Evolutionary conservation across 2,888 invertebrate species (phyloP).

Genomic region (Epiblema foenella): DNA sequence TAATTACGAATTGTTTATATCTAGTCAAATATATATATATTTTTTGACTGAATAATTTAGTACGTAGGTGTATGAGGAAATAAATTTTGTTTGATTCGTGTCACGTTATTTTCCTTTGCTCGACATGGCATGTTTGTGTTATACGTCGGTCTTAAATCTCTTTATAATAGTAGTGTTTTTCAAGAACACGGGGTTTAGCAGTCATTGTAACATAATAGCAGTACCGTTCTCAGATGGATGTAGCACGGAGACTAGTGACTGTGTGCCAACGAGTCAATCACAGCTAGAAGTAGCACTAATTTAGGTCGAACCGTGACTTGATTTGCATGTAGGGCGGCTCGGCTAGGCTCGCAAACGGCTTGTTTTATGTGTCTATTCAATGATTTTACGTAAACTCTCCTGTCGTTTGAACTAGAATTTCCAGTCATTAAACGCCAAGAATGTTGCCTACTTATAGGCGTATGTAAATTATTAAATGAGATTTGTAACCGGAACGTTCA

Average conservation of each 20-base stretch:
- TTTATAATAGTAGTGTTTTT: slow-evolving; percentile 77
- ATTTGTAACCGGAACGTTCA: slow-evolving; percentile 23
- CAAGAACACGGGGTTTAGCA: slow-evolving; percentile 62
- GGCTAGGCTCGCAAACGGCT: slow-evolving; percentile 61
- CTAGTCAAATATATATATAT: neutral
- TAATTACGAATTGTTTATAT: neutral
- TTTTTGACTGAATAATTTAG: slow-evolving; percentile 1
- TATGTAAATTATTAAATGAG: slow-evolving; percentile 43
- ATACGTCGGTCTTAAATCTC: slow-evolving; percentile 73
- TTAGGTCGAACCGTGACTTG: slow-evolving; percentile 79
- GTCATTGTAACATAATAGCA: slow-evolving; percentile 71
- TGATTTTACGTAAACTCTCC: slow-evolving; percentile 65
- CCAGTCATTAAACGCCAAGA: slow-evolving; percentile 58
- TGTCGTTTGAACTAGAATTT: slow-evolving; percentile 55
- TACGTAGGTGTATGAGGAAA: slow-evolving; percentile 29
- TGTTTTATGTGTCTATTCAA: slow-evolving; percentile 70
- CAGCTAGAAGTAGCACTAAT: slow-evolving; percentile 69
- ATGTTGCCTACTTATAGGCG: slow-evolving; percentile 52
- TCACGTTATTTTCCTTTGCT: slow-evolving; percentile 59
- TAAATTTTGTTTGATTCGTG: slow-evolving; percentile 47
- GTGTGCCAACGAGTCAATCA: slow-evolving; percentile 63
- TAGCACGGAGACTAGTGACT: slow-evolving; percentile 60
- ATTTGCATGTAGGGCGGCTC: slow-evolving; percentile 77
- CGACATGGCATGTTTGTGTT: slow-evolving; percentile 55
- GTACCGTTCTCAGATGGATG: slow-evolving; percentile 66